Evolutionary conservation across 2,113 vertebrate genomes (phyloP).

Genomic region (Hymenochirus boettgeri): DNA sequence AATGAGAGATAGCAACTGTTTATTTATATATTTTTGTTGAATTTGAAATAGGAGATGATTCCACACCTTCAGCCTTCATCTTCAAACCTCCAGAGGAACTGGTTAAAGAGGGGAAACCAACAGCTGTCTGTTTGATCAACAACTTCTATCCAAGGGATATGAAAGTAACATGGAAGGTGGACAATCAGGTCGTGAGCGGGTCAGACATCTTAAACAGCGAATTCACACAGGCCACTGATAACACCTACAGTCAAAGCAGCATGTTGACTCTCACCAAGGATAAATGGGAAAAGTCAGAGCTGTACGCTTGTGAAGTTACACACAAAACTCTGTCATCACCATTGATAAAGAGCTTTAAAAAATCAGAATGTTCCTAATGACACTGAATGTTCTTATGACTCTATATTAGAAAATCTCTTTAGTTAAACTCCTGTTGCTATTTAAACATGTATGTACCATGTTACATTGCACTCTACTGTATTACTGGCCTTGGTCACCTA

Average conservation of each 20-base stretch:
- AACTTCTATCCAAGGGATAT: slow-evolving; percentile 34
- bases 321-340: neutral
- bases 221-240: slow-evolving; percentile 31
- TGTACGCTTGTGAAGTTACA: slow-evolving; percentile 6
- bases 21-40: no score
- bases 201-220: accelerated
- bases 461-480: neutral
- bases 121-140: slow-evolving; percentile 26
- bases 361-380: slow-evolving; percentile 16
- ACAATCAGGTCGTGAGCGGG: accelerated
- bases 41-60: neutral
- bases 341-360: slow-evolving; percentile 8
- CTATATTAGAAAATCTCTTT: neutral
- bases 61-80: slow-evolving; percentile 37
- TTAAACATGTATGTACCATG: slow-evolving; percentile 14
- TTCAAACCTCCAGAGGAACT: slow-evolving; percentile 21
- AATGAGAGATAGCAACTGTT: no score
- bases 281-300: accelerated
- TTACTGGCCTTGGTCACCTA: no score
- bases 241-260: slow-evolving; percentile 53
- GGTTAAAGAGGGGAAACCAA: neutral
- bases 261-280: neutral
- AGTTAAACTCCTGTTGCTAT: slow-evolving; percentile 21
- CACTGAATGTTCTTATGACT: neutral
- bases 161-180: slow-evolving; percentile 35